Percentiles rank a stretch among this genome's conserved stretches.
Evolutionary conservation across 2,113 vertebrate species (phyloP).

Genomic region (Bubo blakistoni): DNA sequence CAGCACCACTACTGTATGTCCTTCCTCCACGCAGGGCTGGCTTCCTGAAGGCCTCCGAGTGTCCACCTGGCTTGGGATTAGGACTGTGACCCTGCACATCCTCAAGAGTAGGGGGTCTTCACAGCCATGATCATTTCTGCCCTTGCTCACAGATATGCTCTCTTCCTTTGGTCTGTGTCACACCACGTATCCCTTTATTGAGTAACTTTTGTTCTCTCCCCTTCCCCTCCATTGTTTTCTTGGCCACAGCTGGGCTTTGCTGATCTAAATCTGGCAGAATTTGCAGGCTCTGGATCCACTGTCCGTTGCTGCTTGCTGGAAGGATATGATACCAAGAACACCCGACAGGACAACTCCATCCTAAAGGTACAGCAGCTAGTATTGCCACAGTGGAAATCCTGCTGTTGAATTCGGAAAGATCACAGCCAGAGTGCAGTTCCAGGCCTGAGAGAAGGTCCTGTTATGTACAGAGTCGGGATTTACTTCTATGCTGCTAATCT

Average conservation of each 20-base stretch:
- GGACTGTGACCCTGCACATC: neutral
- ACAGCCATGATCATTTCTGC: neutral
- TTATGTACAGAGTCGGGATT: neutral
- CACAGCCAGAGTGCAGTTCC: neutral
- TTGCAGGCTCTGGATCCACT: conserved; percentile 93
- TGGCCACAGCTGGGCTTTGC: conserved; percentile 90
- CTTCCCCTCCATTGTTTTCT: conserved; percentile 7
- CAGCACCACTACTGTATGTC: neutral
- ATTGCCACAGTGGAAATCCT: neutral
- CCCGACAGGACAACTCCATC: conserved; percentile 98
- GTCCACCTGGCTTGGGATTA: neutral
- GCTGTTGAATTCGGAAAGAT: neutral
- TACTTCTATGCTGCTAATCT: neutral
- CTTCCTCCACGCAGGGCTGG: neutral
- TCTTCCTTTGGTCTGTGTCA: neutral
- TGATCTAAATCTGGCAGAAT: conserved; percentile 97
- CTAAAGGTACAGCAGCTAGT: conserved; percentile 81
- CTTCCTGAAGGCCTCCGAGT: neutral
- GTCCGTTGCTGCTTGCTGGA: conserved; percentile 96
- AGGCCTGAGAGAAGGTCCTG: neutral
- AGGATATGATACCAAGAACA: conserved; percentile 98
- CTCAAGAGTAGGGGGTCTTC: neutral
- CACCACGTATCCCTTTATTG: neutral
- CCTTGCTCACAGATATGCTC: neutral
- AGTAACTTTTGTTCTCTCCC: neutral